A percentile compares a stretch with the other conserved stretches of the same genome.
These are phyloP conservation scores for Melanchra persicariae DNA, from an alignment of 2,888 invertebrate species.

Conservation along the genomic window DNA sequence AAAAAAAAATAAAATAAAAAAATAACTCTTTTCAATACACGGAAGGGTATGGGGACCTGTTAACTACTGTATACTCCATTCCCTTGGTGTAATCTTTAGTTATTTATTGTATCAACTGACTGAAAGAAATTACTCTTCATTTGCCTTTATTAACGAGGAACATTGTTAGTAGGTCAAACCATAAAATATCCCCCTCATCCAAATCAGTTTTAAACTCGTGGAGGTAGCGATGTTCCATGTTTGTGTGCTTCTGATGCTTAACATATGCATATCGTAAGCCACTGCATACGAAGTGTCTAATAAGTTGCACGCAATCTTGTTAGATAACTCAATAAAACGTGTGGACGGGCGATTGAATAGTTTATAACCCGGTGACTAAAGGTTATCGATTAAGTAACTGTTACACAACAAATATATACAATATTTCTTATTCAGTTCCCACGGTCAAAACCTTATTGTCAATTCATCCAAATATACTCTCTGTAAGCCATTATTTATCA, in stretches of 20 bases:
- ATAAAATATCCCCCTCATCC: neutral
- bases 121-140: no score
- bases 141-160: neutral
- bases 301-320: slow-evolving; percentile 35
- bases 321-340: slow-evolving; percentile 43
- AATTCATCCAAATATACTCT: slow-evolving; percentile 33
- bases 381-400: slow-evolving; percentile 34
- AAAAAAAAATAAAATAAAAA: no score
- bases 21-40: no score
- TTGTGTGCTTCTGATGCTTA: neutral
- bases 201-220: neutral
- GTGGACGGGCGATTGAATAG: slow-evolving; percentile 35
- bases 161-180: neutral
- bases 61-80: no score
- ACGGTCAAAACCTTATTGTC: slow-evolving; percentile 52
- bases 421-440: slow-evolving; percentile 44
- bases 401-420: slow-evolving; percentile 41
- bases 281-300: slow-evolving; percentile 24
- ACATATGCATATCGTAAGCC: slow-evolving; percentile 12
- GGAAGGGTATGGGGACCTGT: no score
- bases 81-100: no score
- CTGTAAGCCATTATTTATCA: slow-evolving; percentile 55
- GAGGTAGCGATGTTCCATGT: no score
- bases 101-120: no score
- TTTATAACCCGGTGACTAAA: slow-evolving; percentile 10